Evolutionary conservation across 64 coral and sea anemone species (phyloP), one percentile per base, ranked within the genome.

Genomic region (Pocillopora verrucosa): DNA sequence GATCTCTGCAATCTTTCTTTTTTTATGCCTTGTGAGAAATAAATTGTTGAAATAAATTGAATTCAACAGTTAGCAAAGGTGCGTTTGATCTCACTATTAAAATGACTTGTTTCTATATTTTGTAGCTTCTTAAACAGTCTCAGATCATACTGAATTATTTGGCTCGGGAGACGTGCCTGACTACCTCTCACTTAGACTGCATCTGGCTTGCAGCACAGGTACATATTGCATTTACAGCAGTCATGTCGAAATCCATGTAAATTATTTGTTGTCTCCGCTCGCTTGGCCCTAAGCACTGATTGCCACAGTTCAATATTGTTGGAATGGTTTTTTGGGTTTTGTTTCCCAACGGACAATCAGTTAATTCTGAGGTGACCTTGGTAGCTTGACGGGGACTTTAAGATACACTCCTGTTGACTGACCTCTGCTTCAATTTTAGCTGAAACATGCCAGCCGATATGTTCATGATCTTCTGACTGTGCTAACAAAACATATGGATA

Each of bases 181-280:
- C 93, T 1, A 95, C 77, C 16, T 92, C 95, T 13, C 97, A 99
- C 75, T 74, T 99, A 38, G 93, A 99, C 60, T 99, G 97, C 51
- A 99, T 99, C 11, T 99, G 97, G 97, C 90, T 92, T 10, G 97
- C 97, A 38, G 97, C 97, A 70, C 97, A 99, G 97, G 97, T 99
- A 73, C 30, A 51, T 51, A 51, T 51, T 51, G 41, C 41, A 51
- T 51, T 51, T 51, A 51, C 0, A 51, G 7, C 41, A 51, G 0
- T 51, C 41, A 51, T 51, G 41, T 3, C 1, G 30, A 30, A 30
- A 30, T 30, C 30, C 30, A 30, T 30, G 0, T 30, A 30, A 0
- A 30, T 30, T 0, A 30, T 30, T 30, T 30, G 30, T 30, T 30
- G 30, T 30, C 30, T 30, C 0, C 0, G 30, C 30, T 30, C 30